phyloP scores from a whole-genome alignment of 2,797 vertebrate species.

The Momotus momota region DNA sequence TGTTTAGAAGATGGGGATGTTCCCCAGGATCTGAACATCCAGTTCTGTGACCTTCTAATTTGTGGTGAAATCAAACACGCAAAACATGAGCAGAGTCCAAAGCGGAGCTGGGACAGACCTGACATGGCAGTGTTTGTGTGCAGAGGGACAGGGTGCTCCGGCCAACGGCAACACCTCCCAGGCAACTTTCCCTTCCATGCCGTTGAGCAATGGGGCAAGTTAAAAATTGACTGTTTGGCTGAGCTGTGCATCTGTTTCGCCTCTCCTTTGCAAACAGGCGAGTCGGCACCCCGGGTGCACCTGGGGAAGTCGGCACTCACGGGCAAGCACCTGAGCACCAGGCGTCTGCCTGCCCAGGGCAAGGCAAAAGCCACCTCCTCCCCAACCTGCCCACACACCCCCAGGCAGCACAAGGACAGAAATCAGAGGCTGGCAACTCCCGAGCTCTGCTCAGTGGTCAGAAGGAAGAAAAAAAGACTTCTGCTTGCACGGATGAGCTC shows the following conservation, averaged over 20 bases:
- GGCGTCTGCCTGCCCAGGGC: neutral
- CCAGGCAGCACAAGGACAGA: neutral
- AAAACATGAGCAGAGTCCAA: neutral
- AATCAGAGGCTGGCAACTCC: neutral
- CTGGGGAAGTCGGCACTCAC: rapidly evolving
- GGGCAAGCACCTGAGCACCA: neutral
- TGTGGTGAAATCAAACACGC: neutral
- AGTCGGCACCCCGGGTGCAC: too few species aligned
- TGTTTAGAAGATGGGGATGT: neutral
- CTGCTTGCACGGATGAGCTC: neutral
- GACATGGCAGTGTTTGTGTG: neutral
- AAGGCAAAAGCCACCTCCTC: neutral
- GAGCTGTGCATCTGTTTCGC: neutral
- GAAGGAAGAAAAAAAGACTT: neutral
- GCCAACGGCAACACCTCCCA: neutral
- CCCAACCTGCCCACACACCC: neutral
- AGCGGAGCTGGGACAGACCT: neutral
- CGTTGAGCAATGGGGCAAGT: neutral
- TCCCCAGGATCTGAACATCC: neutral
- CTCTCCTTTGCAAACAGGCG: neutral
- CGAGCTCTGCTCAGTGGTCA: neutral
- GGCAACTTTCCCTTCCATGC: neutral
- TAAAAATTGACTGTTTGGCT: slow-evolving; percentile 7
- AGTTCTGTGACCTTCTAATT: neutral
- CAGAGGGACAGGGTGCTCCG: neutral